These are phyloP conservation scores for Sinohyriopsis cumingii DNA, from an alignment of 2,888 invertebrate species.

Conservation along the genomic window DNA sequence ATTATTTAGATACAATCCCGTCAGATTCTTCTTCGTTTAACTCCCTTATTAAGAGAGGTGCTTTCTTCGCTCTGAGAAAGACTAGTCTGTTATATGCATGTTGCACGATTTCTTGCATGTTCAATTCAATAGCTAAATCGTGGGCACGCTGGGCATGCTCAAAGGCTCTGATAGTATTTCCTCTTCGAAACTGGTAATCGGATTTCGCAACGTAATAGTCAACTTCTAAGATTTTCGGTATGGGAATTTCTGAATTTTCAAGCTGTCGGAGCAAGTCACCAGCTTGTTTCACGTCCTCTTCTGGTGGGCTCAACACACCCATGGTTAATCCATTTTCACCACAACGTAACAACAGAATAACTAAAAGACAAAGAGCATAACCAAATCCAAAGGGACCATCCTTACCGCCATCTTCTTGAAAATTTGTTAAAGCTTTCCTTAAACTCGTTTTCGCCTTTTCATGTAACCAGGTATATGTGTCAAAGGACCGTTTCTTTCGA, in stretches of 20 bases:
- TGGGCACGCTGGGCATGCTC: conserved; percentile 34
- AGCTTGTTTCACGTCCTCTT: conserved; percentile 26
- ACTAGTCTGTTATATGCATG: conserved; percentile 31
- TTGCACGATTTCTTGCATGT: conserved; percentile 33
- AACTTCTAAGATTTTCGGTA: conserved; percentile 37
- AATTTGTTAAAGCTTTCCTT: conserved; percentile 33
- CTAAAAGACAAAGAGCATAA: conserved; percentile 34
- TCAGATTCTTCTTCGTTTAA: conserved; percentile 13
- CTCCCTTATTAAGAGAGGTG: conserved; percentile 5
- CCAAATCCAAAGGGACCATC: conserved; percentile 47
- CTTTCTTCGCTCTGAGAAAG: conserved; percentile 9
- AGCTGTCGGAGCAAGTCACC: conserved; percentile 27
- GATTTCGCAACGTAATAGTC: conserved; percentile 38
- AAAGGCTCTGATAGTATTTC: conserved; percentile 20
- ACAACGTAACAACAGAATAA: conserved; percentile 32
- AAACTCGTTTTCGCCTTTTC: conserved; percentile 32
- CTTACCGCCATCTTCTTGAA: conserved; percentile 39
- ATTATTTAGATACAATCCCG: background rate
- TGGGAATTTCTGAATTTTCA: conserved; percentile 35
- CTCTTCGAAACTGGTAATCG: conserved; percentile 36
- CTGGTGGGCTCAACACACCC: conserved; percentile 18
- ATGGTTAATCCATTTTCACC: conserved; percentile 41
- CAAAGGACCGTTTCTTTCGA: conserved; percentile 21
- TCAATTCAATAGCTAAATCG: conserved; percentile 27
- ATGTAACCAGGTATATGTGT: conserved; percentile 24